Conservation (phyloP, 2,797 vertebrate genomes). For the Cuculus canorus region DNA sequence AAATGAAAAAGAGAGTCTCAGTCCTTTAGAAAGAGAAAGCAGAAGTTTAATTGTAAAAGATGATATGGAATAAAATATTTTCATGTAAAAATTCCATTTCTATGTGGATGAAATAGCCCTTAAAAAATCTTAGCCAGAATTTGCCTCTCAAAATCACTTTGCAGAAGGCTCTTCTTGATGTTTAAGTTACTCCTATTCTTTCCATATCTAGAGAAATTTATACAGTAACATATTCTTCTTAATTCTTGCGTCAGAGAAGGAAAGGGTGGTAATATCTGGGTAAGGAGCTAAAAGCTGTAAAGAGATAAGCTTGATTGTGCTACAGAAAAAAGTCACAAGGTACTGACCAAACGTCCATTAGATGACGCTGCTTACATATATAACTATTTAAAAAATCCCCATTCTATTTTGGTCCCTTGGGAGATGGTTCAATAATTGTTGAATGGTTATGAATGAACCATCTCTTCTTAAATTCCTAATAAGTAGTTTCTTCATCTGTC, state of each 20-base stretch:
- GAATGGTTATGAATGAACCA: neutral
- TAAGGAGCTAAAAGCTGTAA: neutral
- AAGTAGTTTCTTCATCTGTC: neutral
- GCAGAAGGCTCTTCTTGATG: neutral
- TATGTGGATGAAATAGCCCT: neutral
- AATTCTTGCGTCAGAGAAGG: neutral
- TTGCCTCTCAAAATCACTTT: no score
- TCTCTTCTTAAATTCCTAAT: neutral
- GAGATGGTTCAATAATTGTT: neutral
- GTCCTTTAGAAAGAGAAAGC: neutral
- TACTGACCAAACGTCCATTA: neutral
- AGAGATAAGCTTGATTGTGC: neutral
- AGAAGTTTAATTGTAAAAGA: neutral
- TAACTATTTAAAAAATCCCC: neutral
- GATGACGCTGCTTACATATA: neutral
- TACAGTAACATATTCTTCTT: neutral
- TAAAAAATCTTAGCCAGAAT: neutral
- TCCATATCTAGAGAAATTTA: neutral
- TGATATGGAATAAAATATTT: no score
- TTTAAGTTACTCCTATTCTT: neutral
- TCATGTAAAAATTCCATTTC: neutral
- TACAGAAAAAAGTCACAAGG: neutral
- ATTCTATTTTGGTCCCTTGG: accelerated
- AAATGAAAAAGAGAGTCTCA: neutral
- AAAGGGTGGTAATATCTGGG: accelerated